Conservation (phyloP, 1,140 invertebrate species). For the Drosophila sucinea region DNA sequence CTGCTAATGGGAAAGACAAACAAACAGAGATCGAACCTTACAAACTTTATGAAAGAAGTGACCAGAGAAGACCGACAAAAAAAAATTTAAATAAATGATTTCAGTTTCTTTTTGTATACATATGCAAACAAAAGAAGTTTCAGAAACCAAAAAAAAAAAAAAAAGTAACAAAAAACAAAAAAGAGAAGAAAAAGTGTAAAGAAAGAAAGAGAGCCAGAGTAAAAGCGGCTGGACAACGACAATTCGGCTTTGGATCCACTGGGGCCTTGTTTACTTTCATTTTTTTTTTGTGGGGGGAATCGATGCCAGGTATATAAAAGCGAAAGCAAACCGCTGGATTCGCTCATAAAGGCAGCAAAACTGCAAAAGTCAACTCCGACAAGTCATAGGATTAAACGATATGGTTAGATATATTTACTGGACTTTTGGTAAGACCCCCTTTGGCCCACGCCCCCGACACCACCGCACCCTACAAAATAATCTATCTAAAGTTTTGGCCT, state of each 20-base stretch:
- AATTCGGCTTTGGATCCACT: conserved; percentile 18
- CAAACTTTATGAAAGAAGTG: conserved; percentile 70
- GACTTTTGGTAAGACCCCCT: conserved; percentile 52
- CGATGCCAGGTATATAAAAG: conserved; percentile 61
- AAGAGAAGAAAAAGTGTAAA: conserved; percentile 34
- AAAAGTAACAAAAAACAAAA: conserved; percentile 45
- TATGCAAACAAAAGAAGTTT: conserved; percentile 13
- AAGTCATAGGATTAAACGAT: conserved; percentile 39
- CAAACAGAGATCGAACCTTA: conserved; percentile 30
- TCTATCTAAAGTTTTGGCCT: too few relatives aligned
- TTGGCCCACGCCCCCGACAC: background rate
- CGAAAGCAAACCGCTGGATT: conserved; percentile 76
- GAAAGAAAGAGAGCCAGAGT: conserved; percentile 56
- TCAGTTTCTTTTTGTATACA: conserved; percentile 66
- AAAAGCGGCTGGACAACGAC: conserved; percentile 49
- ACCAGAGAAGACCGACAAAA: conserved; percentile 46
- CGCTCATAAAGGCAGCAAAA: conserved; percentile 79
- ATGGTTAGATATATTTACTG: conserved; percentile 65
- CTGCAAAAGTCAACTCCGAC: conserved; percentile 67
- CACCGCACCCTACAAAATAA: too few relatives aligned
- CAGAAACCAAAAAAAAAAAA: conserved; percentile 44
- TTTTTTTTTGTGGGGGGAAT: conserved; percentile 46
- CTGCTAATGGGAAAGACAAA: conserved; percentile 63
- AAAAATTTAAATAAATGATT: conserved; percentile 77
- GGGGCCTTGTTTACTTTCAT: conserved; percentile 66